phyloP scores from a whole-genome alignment of 2,113 vertebrate genomes.

The Holacanthus passer region DNA sequence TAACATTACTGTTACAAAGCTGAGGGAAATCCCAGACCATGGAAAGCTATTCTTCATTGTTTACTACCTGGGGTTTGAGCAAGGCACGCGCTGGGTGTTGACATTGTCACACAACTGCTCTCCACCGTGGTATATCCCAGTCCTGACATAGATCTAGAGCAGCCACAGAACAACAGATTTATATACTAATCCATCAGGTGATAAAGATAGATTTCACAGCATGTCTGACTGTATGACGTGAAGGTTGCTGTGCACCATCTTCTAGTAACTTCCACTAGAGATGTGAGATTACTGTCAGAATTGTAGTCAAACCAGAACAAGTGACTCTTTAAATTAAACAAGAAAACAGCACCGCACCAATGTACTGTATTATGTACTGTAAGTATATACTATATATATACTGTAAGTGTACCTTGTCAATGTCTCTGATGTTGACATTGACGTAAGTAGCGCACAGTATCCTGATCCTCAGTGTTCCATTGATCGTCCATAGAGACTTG shows the following conservation, averaged over 20 bases:
- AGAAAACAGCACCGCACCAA: not conserved
- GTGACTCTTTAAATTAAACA: too few relatives aligned
- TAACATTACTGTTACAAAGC: not conserved
- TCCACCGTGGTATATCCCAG: conserved; percentile 97
- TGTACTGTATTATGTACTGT: too few relatives aligned
- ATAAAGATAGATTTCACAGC: not conserved
- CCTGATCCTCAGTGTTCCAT: conserved; percentile 92
- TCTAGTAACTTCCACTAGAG: conserved; percentile 2
- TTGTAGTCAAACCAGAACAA: conserved; percentile 8
- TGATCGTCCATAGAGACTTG: conserved; percentile 94
- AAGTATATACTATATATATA: too few relatives aligned
- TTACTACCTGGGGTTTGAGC: conserved; percentile 95
- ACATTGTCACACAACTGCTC: conserved; percentile 99
- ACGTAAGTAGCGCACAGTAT: conserved; percentile 98
- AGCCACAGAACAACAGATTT: conserved; percentile 60
- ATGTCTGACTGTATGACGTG: not conserved
- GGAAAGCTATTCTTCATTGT: not conserved
- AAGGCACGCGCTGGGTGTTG: conserved; percentile 97
- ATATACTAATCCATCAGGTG: not conserved
- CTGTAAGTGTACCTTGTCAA: conserved; percentile 91
- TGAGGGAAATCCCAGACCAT: not conserved
- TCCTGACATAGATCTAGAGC: conserved; percentile 95
- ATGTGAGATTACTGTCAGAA: conserved; percentile 23
- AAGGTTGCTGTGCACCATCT: not conserved
- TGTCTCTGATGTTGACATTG: conserved; percentile 99